These are phyloP conservation scores for Oryctes rhinoceros DNA, from an alignment of 1,140 invertebrate species.

Conservation along the genomic window DNA sequence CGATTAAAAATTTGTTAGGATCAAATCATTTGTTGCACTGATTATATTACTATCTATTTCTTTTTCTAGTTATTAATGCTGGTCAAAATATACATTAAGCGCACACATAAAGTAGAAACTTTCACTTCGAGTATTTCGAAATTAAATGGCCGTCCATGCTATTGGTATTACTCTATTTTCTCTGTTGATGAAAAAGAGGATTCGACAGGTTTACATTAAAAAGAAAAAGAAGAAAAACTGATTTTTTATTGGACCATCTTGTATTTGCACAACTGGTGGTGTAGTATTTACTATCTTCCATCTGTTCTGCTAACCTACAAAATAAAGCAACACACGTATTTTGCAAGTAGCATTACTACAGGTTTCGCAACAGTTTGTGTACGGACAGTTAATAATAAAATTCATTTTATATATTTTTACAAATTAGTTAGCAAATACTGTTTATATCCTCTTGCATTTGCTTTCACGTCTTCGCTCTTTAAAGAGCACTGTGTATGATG, in stretches of 20 bases:
- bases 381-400: too few species aligned
- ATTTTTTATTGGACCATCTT: background rate
- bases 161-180: background rate
- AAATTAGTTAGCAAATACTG: too few species aligned
- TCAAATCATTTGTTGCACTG: background rate
- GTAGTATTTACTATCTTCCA: background rate
- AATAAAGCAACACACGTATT: slow-evolving; percentile 1
- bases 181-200: too few species aligned
- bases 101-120: background rate
- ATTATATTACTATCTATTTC: background rate
- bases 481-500: too few species aligned
- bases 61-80: background rate
- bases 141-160: background rate
- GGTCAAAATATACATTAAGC: too few species aligned
- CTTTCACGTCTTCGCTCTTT: too few species aligned
- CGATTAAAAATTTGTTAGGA: background rate
- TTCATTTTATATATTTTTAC: too few species aligned
- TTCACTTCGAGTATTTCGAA: background rate
- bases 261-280: slow-evolving; percentile 4
- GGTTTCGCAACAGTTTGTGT: too few species aligned
- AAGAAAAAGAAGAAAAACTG: background rate
- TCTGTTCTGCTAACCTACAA: slow-evolving; percentile 26
- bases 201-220: background rate
- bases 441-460: too few species aligned
- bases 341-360: too few species aligned